These are phyloP conservation scores for Lamprotornis superbus DNA, from an alignment of 2,113 vertebrate genomes.

Conservation along the genomic window DNA sequence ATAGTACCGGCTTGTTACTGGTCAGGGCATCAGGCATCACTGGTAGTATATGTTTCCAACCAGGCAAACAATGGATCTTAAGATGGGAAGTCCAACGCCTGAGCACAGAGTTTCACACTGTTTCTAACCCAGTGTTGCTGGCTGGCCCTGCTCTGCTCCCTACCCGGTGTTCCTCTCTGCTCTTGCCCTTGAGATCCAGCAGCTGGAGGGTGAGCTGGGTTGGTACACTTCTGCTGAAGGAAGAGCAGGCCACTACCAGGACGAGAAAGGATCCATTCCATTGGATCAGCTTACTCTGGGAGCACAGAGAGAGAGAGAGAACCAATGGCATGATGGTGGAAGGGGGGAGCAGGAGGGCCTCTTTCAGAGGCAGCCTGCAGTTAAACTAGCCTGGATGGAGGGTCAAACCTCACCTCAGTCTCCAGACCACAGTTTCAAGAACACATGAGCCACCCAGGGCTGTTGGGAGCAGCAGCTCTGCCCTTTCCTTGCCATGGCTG, in stretches of 20 bases:
- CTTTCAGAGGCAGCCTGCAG: neutral
- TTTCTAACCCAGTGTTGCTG: neutral
- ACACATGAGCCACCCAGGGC: accelerated
- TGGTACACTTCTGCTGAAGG: neutral
- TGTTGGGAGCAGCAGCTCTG: neutral
- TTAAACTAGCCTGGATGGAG: neutral
- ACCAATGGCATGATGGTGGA: neutral
- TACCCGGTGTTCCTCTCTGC: neutral
- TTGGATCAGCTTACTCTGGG: neutral
- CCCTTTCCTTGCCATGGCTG: neutral
- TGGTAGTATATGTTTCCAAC: neutral
- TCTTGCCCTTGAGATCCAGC: neutral
- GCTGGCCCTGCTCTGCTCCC: neutral
- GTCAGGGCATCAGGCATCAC: neutral
- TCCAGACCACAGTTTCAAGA: neutral
- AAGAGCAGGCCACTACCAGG: neutral
- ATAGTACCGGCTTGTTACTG: neutral
- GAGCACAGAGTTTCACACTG: neutral
- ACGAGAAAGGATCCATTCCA: neutral
- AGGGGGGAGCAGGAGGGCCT: neutral
- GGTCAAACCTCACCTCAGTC: neutral
- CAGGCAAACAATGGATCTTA: neutral
- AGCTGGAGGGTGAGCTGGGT: neutral
- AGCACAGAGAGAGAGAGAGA: neutral
- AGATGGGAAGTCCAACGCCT: neutral